phyloP scores from a whole-genome alignment of 2,888 invertebrate genomes.

The Perizoma affinitatum region DNA sequence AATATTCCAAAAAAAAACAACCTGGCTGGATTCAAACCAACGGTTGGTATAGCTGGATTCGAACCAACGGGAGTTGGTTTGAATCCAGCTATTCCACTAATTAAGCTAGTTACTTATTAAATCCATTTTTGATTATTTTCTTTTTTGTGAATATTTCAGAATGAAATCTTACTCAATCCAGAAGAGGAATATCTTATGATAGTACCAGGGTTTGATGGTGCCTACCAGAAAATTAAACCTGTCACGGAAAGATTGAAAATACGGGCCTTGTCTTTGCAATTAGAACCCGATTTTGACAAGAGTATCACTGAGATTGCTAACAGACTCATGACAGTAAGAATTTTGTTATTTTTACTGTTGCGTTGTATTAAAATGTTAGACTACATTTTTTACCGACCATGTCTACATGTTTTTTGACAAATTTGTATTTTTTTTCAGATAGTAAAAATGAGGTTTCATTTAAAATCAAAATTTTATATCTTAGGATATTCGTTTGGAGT shows the following conservation, averaged over 20 bases:
- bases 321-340: background rate
- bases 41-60: too few relatives aligned
- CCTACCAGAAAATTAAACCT: conserved; percentile 13
- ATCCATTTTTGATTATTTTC: background rate
- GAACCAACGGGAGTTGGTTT: too few relatives aligned
- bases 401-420: too few relatives aligned
- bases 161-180: conserved; percentile 19
- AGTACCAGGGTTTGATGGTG: conserved; percentile 35
- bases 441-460: conserved; percentile 32
- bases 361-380: too few relatives aligned
- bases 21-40: too few relatives aligned
- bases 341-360: too few relatives aligned
- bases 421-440: conserved; percentile 30
- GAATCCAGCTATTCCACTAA: too few relatives aligned
- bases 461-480: conserved; percentile 43
- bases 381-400: too few relatives aligned
- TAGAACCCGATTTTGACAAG: conserved; percentile 16
- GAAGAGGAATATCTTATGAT: conserved; percentile 23
- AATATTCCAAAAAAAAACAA: too few relatives aligned
- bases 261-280: conserved; percentile 26
- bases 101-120: too few relatives aligned
- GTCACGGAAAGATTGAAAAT: conserved; percentile 30
- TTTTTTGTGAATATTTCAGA: conserved; percentile 18
- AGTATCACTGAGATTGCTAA: conserved; percentile 30
- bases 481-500: conserved; percentile 49